Conservation (phyloP, 2,113 vertebrate genomes). For the Ivindomyrus marchei region DNA sequence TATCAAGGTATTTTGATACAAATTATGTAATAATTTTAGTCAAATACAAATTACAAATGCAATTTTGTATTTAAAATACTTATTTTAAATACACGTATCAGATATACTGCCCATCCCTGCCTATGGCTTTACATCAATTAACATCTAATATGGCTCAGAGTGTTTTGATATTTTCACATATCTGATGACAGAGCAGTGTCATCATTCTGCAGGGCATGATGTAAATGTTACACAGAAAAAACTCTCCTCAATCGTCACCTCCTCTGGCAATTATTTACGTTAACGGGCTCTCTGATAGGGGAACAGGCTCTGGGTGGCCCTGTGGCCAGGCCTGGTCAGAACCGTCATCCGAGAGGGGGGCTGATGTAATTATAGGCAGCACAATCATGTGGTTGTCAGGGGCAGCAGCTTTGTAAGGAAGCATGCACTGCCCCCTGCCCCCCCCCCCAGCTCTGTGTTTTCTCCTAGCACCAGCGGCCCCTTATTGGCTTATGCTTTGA, state of each 20-base stretch:
- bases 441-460: not conserved
- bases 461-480: not conserved
- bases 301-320: not conserved
- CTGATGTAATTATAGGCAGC: conserved; percentile 5
- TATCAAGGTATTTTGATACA: not conserved
- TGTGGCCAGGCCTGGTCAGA: not conserved
- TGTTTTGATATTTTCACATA: not conserved
- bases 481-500: not conserved
- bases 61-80: not conserved
- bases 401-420: conserved; percentile 1
- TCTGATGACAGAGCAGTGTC: not conserved
- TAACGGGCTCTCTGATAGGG: not conserved
- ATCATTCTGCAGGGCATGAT: not conserved
- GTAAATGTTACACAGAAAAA: not conserved
- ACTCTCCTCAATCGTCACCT: not conserved
- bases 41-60: not conserved
- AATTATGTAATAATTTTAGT: not conserved
- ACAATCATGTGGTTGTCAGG: not conserved
- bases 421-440: not conserved
- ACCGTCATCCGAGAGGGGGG: not conserved
- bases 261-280: not conserved
- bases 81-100: not conserved
- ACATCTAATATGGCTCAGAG: not conserved
- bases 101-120: not conserved
- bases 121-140: not conserved